These are phyloP conservation scores for Allacma fusca DNA, from an alignment of 2,888 invertebrate genomes.

Conservation along the genomic window DNA sequence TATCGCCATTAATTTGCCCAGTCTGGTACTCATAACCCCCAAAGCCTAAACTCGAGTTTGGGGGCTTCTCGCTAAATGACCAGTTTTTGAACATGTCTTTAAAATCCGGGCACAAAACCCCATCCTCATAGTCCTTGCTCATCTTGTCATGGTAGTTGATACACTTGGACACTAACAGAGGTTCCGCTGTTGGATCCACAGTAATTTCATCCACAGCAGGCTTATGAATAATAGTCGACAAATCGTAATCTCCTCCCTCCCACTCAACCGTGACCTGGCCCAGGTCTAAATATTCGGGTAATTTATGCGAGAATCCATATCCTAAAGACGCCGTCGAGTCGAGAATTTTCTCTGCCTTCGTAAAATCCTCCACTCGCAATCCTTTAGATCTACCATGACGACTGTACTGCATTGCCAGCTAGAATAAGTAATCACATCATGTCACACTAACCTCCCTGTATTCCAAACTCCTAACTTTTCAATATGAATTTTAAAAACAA, in stretches of 20 bases:
- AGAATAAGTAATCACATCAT: slow-evolving; percentile 24
- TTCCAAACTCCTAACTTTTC: too few relatives aligned
- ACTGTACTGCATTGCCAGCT: slow-evolving; percentile 54
- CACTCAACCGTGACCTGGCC: slow-evolving; percentile 46
- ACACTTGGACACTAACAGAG: neutral
- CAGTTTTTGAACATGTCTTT: neutral
- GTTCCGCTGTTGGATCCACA: slow-evolving; percentile 30
- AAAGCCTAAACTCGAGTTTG: neutral
- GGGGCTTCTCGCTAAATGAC: neutral
- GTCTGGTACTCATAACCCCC: neutral
- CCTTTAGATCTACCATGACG: slow-evolving; percentile 52
- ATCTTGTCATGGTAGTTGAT: slow-evolving; percentile 22
- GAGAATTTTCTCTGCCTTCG: slow-evolving; percentile 51
- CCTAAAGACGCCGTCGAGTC: slow-evolving; percentile 39
- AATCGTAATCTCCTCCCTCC: slow-evolving; percentile 53
- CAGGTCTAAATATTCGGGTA: slow-evolving; percentile 33
- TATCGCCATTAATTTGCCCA: neutral
- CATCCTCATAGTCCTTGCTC: slow-evolving; percentile 13
- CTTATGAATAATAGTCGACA: slow-evolving; percentile 39
- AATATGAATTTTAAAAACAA: too few relatives aligned
- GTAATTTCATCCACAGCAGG: slow-evolving; percentile 36
- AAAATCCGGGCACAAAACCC: neutral
- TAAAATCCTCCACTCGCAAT: slow-evolving; percentile 47
- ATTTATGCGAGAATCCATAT: slow-evolving; percentile 19
- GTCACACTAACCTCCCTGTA: neutral